Percentiles rank a stretch among this genome's conserved stretches.
phyloP scores from a whole-genome alignment of 2,797 vertebrate genomes.

The Strix occidentalis region DNA sequence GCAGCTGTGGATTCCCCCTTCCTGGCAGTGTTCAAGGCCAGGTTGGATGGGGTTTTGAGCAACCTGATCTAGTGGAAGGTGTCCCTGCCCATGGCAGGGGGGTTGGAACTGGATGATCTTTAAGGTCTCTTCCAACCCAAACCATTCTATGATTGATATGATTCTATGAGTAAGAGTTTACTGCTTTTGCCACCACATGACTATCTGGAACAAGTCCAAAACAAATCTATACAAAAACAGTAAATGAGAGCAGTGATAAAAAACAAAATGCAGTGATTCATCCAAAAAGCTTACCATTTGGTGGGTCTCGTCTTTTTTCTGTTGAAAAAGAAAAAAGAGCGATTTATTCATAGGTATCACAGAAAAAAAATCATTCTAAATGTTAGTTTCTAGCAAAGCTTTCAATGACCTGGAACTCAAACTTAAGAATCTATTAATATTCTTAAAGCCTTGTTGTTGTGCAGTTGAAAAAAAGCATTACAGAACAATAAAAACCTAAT shows the following conservation, averaged over 20 bases:
- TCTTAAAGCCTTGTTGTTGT: background rate
- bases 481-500: background rate
- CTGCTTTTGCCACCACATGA: background rate
- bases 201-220: background rate
- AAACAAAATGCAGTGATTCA: background rate
- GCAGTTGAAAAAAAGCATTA: background rate
- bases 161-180: background rate
- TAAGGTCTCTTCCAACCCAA: no score
- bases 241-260: background rate
- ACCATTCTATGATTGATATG: no score
- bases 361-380: background rate
- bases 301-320: slow-evolving; percentile 90
- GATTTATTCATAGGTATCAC: slow-evolving; percentile 4
- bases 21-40: no score
- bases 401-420: background rate
- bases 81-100: no score
- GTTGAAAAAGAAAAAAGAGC: slow-evolving; percentile 73
- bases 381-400: background rate
- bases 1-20: no score
- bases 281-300: slow-evolving; percentile 84
- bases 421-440: background rate
- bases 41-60: no score
- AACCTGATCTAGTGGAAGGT: no score
- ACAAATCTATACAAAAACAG: background rate
- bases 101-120: no score